Base-by-base conservation (phyloP, 2,797 vertebrate species). In the Austrolebias charrua region DNA sequence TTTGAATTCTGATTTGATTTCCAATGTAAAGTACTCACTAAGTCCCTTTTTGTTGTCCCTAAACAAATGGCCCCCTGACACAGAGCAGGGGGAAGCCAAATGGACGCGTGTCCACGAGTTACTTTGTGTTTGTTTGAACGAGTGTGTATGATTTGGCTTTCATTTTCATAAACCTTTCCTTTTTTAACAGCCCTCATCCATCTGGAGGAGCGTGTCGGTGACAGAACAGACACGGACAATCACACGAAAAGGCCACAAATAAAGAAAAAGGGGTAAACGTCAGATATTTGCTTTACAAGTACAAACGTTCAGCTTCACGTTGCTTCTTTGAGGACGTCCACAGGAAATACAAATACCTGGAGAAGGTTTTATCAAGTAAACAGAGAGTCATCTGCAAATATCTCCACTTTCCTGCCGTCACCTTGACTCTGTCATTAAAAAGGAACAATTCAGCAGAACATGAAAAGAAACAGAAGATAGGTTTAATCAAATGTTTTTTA, bases 1-100 rank as follows among this genome's bases (percentile, higher is more conserved):
- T 93, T 93, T 93, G 93, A 93, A 92, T 93, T 60, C 88, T 91
- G 55, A 91, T 93, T 94, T 94, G 91, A 87, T 86, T 93, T 60
- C 82, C 86, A 87, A 92, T 92, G 92, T 92, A 91, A 92, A 92
- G 66, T 86, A 89, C 85, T 89, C 88, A 83, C 78, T 55, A 84
- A 86, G 80, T 91, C 90, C 78, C 88, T 80, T 91, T 91, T 90
- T 89, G 89, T 86, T 89, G 87, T 89, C 86, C 75, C 80, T 90
- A 93, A 90, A 78, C 93, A 94, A 93, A 94, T 93, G 67, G 20
- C 55, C 55, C 74, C 65, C 78, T 78, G 72, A 83, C 24, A 51
- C 65, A 35, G 44, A 67, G 74, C 42, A 7, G 38, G 8, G n/a
- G 20, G 51, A 18, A 63, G 75, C 44, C 35, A 10, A 24, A 42